Conservation (phyloP, 2,113 vertebrate species). For the Anguilla japonica region DNA sequence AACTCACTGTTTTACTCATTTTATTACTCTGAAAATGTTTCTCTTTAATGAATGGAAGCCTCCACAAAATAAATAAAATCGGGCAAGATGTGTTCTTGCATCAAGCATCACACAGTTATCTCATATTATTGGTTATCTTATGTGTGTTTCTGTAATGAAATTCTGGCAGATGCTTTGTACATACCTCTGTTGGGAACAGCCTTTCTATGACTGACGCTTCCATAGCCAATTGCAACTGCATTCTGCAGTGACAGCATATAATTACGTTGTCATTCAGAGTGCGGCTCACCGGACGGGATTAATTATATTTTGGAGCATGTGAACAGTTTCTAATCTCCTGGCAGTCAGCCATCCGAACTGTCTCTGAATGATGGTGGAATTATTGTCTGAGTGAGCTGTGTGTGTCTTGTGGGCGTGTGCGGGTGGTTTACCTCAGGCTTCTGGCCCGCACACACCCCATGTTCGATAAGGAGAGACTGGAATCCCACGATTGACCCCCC, state of each 20-base stretch:
- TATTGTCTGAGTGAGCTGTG: neutral
- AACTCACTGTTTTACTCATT: too few relatives aligned
- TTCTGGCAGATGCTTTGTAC: neutral
- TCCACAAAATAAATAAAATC: neutral
- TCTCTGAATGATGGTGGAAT: neutral
- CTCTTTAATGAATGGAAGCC: too few relatives aligned
- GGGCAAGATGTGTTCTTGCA: neutral
- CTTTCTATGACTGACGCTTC: slow-evolving; percentile 18
- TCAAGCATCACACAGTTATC: neutral
- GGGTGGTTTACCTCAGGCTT: neutral
- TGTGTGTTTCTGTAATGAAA: neutral
- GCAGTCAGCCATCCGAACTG: neutral
- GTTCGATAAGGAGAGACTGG: neutral
- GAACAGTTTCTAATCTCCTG: slow-evolving; percentile 6
- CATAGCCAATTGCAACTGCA: slow-evolving; percentile 14
- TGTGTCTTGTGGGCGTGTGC: neutral
- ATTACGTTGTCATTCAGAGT: slow-evolving; percentile 5
- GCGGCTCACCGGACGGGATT: neutral
- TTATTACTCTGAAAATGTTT: too few relatives aligned
- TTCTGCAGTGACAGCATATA: slow-evolving; percentile 6
- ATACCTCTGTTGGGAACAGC: neutral
- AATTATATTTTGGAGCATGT: neutral
- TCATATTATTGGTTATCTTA: neutral
- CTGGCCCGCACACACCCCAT: neutral
- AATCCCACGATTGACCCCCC: neutral